phyloP scores from a whole-genome alignment of 2,888 invertebrate genomes.

The Eudemis profundana region DNA sequence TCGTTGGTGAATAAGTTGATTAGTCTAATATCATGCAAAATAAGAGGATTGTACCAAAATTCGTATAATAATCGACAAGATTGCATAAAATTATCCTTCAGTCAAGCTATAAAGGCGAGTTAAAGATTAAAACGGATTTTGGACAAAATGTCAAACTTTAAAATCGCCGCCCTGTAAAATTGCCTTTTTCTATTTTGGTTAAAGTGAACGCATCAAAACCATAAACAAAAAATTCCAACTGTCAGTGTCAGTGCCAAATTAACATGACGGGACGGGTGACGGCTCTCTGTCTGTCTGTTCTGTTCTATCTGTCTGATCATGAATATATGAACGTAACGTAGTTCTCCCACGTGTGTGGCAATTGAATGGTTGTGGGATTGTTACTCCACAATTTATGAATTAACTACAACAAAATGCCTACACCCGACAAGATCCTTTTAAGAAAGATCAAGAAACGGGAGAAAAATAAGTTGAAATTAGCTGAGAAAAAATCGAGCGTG shows the following conservation, averaged over 20 bases:
- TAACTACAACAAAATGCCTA: constrained; percentile 77
- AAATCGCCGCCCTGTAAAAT: too few species aligned
- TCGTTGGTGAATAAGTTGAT: too few species aligned
- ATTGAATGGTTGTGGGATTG: constrained; percentile 1
- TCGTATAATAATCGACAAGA: too few species aligned
- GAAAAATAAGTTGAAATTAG: constrained; percentile 87
- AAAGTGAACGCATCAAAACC: neutral
- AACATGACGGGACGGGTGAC: too few species aligned
- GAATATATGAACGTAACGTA: neutral
- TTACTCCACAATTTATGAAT: neutral
- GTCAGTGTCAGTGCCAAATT: constrained; percentile 13
- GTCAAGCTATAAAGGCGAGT: too few species aligned
- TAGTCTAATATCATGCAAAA: too few species aligned
- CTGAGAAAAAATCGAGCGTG: constrained; percentile 77
- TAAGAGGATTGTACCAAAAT: too few species aligned
- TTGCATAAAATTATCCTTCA: too few species aligned
- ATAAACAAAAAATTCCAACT: too few species aligned
- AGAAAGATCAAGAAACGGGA: constrained; percentile 92
- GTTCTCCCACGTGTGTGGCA: constrained; percentile 21
- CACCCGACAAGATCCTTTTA: constrained; percentile 89
- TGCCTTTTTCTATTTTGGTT: neutral
- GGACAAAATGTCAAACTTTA: too few species aligned
- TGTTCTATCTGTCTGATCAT: neutral
- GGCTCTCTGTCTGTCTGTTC: too few species aligned
- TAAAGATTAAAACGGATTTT: too few species aligned